These are phyloP conservation scores for Tiliacea aurago DNA, from an alignment of 2,888 invertebrate genomes.

Conservation along the genomic window DNA sequence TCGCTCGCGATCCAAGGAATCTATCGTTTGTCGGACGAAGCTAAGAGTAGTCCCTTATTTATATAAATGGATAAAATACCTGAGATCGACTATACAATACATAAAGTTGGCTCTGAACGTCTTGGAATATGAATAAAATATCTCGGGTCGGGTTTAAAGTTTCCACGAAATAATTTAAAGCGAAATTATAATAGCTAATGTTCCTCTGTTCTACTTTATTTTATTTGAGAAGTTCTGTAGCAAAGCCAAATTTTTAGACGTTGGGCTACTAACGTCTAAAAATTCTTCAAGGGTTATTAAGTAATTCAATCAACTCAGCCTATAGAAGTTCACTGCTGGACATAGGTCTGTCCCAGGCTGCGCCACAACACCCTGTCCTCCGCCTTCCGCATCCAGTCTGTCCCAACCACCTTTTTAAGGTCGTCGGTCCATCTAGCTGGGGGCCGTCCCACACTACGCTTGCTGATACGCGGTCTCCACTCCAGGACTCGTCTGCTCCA, in stretches of 20 bases:
- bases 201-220: constrained; percentile 13
- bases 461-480: too few species aligned
- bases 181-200: constrained; percentile 43
- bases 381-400: too few species aligned
- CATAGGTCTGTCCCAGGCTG: too few species aligned
- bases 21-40: constrained; percentile 42
- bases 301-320: too few species aligned
- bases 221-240: background rate
- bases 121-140: constrained; percentile 57
- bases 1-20: constrained; percentile 46
- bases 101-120: constrained; percentile 31
- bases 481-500: too few species aligned
- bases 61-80: constrained; percentile 38
- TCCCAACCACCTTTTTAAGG: too few species aligned
- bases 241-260: too few species aligned
- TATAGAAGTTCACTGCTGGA: too few species aligned
- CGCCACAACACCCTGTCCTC: too few species aligned
- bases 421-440: too few species aligned
- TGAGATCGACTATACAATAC: constrained; percentile 17
- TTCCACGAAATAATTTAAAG: constrained; percentile 33
- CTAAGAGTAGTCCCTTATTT: constrained; percentile 21
- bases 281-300: background rate
- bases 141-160: constrained; percentile 13
- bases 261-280: too few species aligned
- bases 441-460: too few species aligned